Evolutionary conservation across 2,888 invertebrate species (phyloP).

Genomic region (Synanthedon myopaeformis): DNA sequence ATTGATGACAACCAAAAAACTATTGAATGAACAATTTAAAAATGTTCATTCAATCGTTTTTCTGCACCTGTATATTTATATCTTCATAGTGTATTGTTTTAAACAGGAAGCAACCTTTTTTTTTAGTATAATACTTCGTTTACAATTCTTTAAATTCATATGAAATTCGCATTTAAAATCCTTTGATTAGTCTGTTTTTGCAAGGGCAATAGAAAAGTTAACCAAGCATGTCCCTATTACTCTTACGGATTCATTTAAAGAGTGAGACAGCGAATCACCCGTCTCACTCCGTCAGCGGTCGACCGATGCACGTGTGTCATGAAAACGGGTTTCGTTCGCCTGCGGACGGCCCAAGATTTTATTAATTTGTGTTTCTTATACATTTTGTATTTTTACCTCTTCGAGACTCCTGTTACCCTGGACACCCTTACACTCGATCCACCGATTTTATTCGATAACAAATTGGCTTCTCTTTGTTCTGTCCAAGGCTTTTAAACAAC

Average conservation of each 20-base stretch:
- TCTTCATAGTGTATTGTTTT: too few species aligned
- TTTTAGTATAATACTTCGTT: too few species aligned
- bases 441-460: slow-evolving; percentile 62
- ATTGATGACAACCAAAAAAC: too few species aligned
- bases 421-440: slow-evolving; percentile 38
- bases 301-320: slow-evolving; percentile 61
- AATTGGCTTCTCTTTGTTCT: slow-evolving; percentile 61
- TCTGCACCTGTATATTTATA: too few species aligned
- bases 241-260: slow-evolving; percentile 31
- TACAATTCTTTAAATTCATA: too few species aligned
- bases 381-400: slow-evolving; percentile 21
- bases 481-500: slow-evolving; percentile 16
- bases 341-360: slow-evolving; percentile 54
- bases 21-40: too few species aligned
- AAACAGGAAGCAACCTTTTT: too few species aligned
- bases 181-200: too few species aligned
- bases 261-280: slow-evolving; percentile 19
- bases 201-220: too few species aligned
- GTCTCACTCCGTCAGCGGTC: slow-evolving; percentile 35
- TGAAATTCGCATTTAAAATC: too few species aligned
- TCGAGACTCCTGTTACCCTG: slow-evolving; percentile 38
- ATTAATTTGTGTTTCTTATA: slow-evolving; percentile 64
- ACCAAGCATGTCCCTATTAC: slow-evolving; percentile 29
- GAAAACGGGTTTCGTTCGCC: slow-evolving; percentile 61
- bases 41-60: too few species aligned